phyloP scores from a whole-genome alignment of 2,113 vertebrate species.

The Ardeotis arabs region DNA sequence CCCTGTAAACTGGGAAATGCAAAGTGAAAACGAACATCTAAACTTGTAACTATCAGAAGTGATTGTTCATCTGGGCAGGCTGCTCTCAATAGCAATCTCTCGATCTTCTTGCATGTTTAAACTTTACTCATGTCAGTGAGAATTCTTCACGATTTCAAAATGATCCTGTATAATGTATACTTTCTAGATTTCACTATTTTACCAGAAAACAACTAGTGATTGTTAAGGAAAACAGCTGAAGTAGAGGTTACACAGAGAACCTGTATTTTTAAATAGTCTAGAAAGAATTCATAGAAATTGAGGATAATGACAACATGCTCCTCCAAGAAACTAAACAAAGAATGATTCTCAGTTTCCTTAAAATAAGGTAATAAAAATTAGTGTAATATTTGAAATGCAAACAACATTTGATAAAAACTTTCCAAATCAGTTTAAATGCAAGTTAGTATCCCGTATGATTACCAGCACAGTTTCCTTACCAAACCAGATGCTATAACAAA shows the following conservation, averaged over 20 bases:
- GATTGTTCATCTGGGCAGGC: not conserved
- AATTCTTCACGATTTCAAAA: not conserved
- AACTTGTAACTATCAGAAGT: not conserved
- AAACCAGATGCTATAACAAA: slow-evolving; percentile 50
- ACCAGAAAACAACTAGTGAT: not conserved
- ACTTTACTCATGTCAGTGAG: not conserved
- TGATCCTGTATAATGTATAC: not conserved
- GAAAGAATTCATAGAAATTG: slow-evolving; percentile 15
- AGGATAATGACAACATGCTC: not conserved
- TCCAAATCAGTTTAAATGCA: slow-evolving; percentile 25
- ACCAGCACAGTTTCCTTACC: slow-evolving; percentile 1
- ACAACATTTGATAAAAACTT: not conserved
- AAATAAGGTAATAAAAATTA: slow-evolving; percentile 38
- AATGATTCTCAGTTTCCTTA: not conserved
- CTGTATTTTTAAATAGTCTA: slow-evolving; percentile 41
- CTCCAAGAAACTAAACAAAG: slow-evolving; percentile 9
- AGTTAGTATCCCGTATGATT: not conserved
- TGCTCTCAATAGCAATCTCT: not conserved
- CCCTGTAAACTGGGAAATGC: not conserved
- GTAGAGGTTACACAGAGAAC: not conserved
- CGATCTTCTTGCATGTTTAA: not conserved
- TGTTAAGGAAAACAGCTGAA: not conserved
- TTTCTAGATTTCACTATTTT: not conserved
- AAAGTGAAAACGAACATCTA: not conserved
- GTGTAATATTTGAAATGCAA: not conserved